Evolutionary conservation across 2,888 invertebrate species (phyloP).

Genomic region (Drosophila infuscata): DNA sequence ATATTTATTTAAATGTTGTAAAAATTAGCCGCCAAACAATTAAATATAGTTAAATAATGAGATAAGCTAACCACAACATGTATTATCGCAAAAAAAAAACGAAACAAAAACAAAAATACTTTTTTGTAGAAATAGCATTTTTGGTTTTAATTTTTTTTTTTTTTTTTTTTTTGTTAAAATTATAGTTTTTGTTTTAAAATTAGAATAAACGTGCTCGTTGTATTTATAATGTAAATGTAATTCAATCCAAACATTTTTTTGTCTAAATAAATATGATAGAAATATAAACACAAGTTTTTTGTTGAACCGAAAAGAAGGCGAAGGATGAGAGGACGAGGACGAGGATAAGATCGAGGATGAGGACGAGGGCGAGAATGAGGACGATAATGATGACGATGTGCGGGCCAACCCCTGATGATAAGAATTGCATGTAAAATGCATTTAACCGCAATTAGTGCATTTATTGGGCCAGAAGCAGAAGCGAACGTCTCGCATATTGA

Average conservation of each 20-base stretch:
- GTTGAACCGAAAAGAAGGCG: neutral
- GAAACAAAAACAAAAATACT: conserved; percentile 8
- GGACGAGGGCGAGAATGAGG: too few relatives aligned
- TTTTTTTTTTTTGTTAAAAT: conserved; percentile 14
- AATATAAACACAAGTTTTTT: conserved; percentile 21
- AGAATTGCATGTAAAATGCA: conserved; percentile 82
- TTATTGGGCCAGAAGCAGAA: conserved; percentile 83
- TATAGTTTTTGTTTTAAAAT: conserved; percentile 13
- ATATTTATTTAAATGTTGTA: conserved; percentile 75
- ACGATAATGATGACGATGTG: conserved; percentile 41
- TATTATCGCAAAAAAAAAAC: conserved; percentile 47
- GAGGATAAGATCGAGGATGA: conserved; percentile 6
- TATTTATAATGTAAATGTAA: conserved; percentile 62
- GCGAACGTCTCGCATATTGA: conserved; percentile 53
- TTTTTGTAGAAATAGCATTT: conserved; percentile 39
- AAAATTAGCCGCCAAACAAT: conserved; percentile 69
- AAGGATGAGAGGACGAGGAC: neutral
- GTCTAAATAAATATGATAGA: conserved; percentile 65
- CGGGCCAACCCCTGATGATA: conserved; percentile 74
- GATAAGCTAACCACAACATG: conserved; percentile 62
- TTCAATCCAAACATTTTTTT: conserved; percentile 56
- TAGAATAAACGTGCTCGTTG: conserved; percentile 62
- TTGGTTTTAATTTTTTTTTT: too few relatives aligned
- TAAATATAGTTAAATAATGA: conserved; percentile 24
- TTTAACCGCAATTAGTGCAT: conserved; percentile 84